Conservation (phyloP, 2,113 vertebrate genomes). For the Scytalopus superciliaris region DNA sequence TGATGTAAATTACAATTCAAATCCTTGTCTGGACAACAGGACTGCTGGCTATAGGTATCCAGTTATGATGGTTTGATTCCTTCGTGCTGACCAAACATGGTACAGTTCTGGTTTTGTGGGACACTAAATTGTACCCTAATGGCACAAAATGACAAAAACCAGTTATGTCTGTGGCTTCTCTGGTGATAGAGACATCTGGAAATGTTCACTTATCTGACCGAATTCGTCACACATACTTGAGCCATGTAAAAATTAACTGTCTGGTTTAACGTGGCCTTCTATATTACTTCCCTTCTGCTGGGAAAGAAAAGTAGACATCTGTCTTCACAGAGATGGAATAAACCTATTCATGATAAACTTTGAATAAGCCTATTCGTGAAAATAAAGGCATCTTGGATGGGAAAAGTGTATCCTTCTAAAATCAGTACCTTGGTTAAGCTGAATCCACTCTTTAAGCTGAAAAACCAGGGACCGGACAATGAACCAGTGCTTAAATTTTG, state of each 20-base stretch:
- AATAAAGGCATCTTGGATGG: neutral
- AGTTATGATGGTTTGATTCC: neutral
- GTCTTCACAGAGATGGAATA: neutral
- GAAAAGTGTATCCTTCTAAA: neutral
- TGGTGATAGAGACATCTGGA: neutral
- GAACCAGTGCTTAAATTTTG: neutral
- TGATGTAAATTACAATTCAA: neutral
- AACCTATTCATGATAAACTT: neutral
- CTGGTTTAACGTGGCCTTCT: neutral
- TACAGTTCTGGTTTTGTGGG: neutral
- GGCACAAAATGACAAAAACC: neutral
- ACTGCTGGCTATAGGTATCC: neutral
- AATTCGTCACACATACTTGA: neutral
- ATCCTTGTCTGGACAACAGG: neutral
- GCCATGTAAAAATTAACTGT: neutral
- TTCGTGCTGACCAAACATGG: neutral
- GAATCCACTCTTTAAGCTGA: neutral
- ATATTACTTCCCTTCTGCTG: neutral
- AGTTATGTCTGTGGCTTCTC: neutral
- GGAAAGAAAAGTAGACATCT: neutral
- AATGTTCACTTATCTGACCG: neutral
- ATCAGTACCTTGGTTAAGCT: neutral
- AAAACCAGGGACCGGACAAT: neutral
- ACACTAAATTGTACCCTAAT: neutral
- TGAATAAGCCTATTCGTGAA: neutral